Evolutionary conservation across 2,888 invertebrate species (phyloP).

Genomic region (Drosophila mettleri): DNA sequence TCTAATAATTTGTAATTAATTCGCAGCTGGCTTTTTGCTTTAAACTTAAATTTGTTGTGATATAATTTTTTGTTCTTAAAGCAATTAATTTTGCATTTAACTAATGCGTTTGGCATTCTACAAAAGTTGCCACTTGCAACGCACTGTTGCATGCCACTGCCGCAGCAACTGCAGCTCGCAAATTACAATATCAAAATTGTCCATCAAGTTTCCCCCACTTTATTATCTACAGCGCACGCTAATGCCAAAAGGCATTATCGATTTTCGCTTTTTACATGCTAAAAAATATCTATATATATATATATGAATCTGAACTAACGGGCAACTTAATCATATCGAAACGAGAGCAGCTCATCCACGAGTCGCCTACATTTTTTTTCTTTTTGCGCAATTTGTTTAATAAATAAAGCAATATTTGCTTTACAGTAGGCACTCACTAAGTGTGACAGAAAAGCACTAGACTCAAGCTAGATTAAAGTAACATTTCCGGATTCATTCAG

Average conservation of each 20-base stretch:
- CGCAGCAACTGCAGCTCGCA: slow-evolving; percentile 23
- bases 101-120: slow-evolving; percentile 66
- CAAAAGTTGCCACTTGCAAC: slow-evolving; percentile 42
- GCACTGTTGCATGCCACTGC: neutral
- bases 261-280: slow-evolving; percentile 59
- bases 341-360: neutral
- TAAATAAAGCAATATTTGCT: slow-evolving; percentile 48
- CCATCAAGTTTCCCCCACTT: slow-evolving; percentile 36
- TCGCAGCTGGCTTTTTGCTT: slow-evolving; percentile 56
- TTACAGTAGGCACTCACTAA: slow-evolving; percentile 34
- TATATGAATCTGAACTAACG: slow-evolving; percentile 4
- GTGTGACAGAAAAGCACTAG: neutral
- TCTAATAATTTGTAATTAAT: slow-evolving; percentile 77
- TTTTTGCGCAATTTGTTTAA: slow-evolving; percentile 56
- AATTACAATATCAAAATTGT: slow-evolving; percentile 71
- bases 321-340: slow-evolving; percentile 67
- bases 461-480: neutral
- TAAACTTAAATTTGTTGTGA: slow-evolving; percentile 29
- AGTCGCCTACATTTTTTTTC: slow-evolving; percentile 17
- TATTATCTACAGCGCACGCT: slow-evolving; percentile 30
- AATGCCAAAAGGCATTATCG: slow-evolving; percentile 67
- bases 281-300: slow-evolving; percentile 4
- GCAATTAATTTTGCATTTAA: slow-evolving; percentile 74
- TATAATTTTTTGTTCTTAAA: slow-evolving; percentile 18
- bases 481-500: too few relatives aligned